Evolutionary conservation across 2,797 vertebrate species (phyloP), one percentile per base, ranked within the genome.

Genomic region (Neomorphus geoffroyi): DNA sequence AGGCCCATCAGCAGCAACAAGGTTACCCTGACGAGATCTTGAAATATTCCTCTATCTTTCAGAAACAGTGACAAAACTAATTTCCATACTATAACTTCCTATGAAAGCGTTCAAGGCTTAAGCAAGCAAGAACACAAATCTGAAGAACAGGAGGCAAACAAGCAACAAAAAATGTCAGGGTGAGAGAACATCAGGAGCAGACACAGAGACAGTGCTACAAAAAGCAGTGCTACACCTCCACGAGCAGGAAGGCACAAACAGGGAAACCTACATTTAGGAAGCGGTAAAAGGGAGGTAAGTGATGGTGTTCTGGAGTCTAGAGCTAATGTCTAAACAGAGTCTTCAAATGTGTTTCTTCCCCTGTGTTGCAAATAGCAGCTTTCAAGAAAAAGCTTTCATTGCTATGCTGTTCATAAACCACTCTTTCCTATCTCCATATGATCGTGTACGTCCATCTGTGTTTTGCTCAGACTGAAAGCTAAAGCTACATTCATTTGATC

Each of bases 41-140:
- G 58, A 92, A 90, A 69, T 50, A 69, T 8, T 72, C 45, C 32
- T 28, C 28, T 30, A 6, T 51, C 41, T 80, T 92, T 78, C 77
- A 88, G 24, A 73, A 85, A 27, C 6, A 35, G 67, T 24, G 24
- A 65, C 22, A 66, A 72, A 89, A 46, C 41, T 54, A 0, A 30
- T 72, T 61, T 80, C 33, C 56, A 70, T 11, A 78, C 23, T 13
- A 3, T 27, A 75, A 79, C 21, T 37, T 88, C 33, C 6, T 8
- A 45, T 56, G 45, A 73, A 75, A 88, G 71, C 13, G 0, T 48
- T 86, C 64, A 85, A 75, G 62, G 33, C 62, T 84, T 71, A 92
- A 88, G 82, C 82, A 91, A 81, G 79, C 65, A 45, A 64, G 87
- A 88, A 37, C 7, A 79, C 73, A 91, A 73, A 86, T 66, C 57